Conservation (phyloP, 2,797 vertebrate species). For the Limnodromus scolopaceus region DNA sequence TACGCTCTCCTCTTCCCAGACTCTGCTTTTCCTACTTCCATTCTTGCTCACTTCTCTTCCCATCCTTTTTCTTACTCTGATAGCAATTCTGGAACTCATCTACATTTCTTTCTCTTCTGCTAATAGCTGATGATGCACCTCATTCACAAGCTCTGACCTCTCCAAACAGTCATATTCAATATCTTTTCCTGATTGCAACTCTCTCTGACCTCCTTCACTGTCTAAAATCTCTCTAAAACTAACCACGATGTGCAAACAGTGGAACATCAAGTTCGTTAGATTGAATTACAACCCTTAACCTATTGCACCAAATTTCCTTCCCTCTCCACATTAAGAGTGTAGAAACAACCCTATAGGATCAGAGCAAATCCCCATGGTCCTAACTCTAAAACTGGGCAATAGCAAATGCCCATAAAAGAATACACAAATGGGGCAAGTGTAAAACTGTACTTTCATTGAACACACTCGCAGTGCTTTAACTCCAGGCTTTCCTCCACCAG, state of each 20-base stretch:
- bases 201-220: not conserved
- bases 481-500: not conserved
- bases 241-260: not conserved
- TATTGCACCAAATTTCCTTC: not conserved
- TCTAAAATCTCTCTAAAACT: not conserved
- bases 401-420: not conserved
- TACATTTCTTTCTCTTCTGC: not conserved
- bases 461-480: not conserved
- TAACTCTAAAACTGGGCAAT: not conserved
- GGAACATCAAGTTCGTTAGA: not conserved
- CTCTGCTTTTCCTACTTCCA: not conserved
- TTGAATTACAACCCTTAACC: not conserved
- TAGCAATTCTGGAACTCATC: not conserved
- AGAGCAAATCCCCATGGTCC: accelerated
- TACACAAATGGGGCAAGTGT: accelerated
- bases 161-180: not conserved
- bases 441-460: not conserved
- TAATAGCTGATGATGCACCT: not conserved
- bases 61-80: not conserved
- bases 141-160: not conserved
- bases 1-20: not conserved
- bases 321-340: not conserved
- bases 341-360: not conserved
- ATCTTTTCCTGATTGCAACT: not conserved
- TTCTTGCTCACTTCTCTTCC: not conserved